Conservation (phyloP, 2,113 vertebrate species). For the Seriola quinqueradiata region DNA sequence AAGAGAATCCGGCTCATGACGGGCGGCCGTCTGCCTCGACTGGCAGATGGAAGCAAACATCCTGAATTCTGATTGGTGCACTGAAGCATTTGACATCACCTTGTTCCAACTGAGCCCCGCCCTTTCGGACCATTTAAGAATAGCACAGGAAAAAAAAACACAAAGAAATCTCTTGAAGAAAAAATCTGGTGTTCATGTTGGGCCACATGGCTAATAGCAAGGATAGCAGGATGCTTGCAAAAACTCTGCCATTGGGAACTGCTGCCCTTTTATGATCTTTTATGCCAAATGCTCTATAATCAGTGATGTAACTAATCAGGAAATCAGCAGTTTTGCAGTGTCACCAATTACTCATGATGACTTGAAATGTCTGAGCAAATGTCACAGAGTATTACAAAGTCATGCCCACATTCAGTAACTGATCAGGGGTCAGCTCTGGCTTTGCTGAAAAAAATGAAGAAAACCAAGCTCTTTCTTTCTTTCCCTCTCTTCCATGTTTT, state of each 20-base stretch:
- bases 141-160: neutral
- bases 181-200: neutral
- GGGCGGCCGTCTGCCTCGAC: too few species aligned
- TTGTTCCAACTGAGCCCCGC: too few species aligned
- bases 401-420: neutral
- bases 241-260: neutral
- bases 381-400: neutral
- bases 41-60: too few species aligned
- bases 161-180: neutral
- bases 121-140: neutral
- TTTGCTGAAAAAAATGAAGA: constrained; percentile 20
- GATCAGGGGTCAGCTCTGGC: neutral
- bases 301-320: neutral
- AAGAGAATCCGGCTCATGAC: too few species aligned
- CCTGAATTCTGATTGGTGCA: too few species aligned
- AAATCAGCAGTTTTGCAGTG: neutral
- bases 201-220: neutral
- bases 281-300: neutral
- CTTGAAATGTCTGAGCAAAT: neutral
- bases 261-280: neutral
- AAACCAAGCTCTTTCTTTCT: constrained; percentile 62
- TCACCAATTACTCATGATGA: neutral
- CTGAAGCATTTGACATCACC: too few species aligned
- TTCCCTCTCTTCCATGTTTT: constrained; percentile 35
- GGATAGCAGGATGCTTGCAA: neutral